Conservation (phyloP, 2,113 vertebrate species). For the Gavialis gangeticus region DNA sequence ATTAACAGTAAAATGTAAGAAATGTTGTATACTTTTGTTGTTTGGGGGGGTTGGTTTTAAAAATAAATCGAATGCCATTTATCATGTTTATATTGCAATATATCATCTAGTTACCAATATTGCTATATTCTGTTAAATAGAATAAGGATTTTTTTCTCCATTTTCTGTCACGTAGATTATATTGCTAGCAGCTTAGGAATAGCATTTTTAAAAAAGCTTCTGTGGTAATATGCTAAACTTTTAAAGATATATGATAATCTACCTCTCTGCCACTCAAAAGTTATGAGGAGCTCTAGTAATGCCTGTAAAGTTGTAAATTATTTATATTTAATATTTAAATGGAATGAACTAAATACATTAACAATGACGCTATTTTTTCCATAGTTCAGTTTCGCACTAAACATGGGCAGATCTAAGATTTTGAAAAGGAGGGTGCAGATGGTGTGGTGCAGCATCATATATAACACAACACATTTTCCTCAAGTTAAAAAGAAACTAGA, state of each 20-base stretch:
- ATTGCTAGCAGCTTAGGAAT: too few relatives aligned
- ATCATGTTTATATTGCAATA: background rate
- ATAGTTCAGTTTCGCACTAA: background rate
- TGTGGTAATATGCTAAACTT: too few relatives aligned
- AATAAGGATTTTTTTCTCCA: background rate
- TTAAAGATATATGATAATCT: background rate
- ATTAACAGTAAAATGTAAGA: background rate
- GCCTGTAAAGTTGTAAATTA: background rate
- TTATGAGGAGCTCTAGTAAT: background rate
- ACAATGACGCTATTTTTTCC: background rate
- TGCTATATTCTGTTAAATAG: background rate
- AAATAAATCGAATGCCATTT: background rate
- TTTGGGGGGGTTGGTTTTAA: accelerated
- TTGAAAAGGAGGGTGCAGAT: too few relatives aligned
- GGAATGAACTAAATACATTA: background rate
- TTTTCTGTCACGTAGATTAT: too few relatives aligned
- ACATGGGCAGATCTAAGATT: too few relatives aligned
- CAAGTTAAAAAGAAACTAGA: too few relatives aligned
- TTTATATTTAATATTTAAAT: background rate
- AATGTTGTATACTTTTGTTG: accelerated
- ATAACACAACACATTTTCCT: too few relatives aligned
- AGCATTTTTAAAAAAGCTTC: too few relatives aligned
- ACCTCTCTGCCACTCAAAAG: background rate
- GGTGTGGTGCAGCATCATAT: too few relatives aligned
- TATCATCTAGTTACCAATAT: background rate